Conservation (phyloP, 2,888 invertebrate species). For the Andricus curvator region DNA sequence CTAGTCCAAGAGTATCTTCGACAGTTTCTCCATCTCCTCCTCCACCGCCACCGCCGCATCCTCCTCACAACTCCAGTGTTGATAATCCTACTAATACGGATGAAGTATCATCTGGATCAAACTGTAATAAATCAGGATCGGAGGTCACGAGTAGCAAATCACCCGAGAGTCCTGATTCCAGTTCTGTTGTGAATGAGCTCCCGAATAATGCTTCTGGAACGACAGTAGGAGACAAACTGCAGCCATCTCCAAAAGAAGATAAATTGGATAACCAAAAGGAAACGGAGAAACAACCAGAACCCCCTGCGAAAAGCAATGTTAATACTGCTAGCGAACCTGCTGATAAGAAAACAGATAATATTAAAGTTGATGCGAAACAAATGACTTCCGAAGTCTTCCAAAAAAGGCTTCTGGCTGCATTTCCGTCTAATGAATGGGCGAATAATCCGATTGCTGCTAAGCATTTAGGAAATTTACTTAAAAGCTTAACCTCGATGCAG, state of each 20-base stretch:
- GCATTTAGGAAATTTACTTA: conserved; percentile 66
- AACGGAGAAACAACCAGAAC: background rate
- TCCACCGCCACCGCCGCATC: conserved; percentile 58
- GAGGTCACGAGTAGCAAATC: conserved; percentile 66
- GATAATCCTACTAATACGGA: conserved; percentile 45
- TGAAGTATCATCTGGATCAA: conserved; percentile 42
- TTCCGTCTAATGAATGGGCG: conserved; percentile 68
- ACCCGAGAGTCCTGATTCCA: conserved; percentile 71
- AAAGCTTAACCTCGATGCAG: conserved; percentile 61
- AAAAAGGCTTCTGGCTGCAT: conserved; percentile 63
- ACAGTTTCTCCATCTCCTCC: conserved; percentile 71
- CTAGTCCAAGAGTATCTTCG: conserved; percentile 70
- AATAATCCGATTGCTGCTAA: conserved; percentile 64
- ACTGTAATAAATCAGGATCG: conserved; percentile 44
- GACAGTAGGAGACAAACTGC: conserved; percentile 29
- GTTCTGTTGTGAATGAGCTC: conserved; percentile 64
- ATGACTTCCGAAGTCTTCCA: conserved; percentile 64
- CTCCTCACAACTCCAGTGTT: conserved; percentile 23
- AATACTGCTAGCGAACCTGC: background rate
- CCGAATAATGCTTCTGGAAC: conserved; percentile 39
- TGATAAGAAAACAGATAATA: conserved; percentile 37
- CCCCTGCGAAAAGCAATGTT: background rate
- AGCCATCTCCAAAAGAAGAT: background rate
- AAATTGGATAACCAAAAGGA: background rate
- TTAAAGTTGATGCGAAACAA: conserved; percentile 51